Conservation (phyloP, 2,888 invertebrate species). For the Helicoverpa assulta region DNA sequence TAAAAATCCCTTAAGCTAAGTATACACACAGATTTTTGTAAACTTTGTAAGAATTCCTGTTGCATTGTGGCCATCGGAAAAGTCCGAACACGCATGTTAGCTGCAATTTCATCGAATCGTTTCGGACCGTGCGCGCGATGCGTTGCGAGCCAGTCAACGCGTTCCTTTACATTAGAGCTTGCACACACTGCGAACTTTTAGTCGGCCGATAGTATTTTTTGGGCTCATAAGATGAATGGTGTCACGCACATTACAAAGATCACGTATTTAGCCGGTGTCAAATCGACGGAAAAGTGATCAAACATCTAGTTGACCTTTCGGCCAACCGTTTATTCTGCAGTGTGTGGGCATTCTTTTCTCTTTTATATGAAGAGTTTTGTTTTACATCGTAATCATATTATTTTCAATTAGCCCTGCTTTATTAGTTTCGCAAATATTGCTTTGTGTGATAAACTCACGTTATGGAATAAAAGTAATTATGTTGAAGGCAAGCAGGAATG, state of each 20-base stretch:
- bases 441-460: constrained; percentile 34
- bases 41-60: background rate
- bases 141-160: background rate
- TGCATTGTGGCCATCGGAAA: constrained; percentile 1
- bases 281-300: too few species aligned
- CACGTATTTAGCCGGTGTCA: too few species aligned
- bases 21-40: background rate
- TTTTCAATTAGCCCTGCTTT: constrained; percentile 44
- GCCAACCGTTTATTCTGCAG: too few species aligned
- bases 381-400: constrained; percentile 46
- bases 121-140: background rate
- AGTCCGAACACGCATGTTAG: background rate
- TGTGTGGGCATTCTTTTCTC: too few species aligned
- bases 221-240: too few species aligned
- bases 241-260: too few species aligned
- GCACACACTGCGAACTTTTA: background rate
- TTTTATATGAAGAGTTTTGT: constrained; percentile 21
- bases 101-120: constrained; percentile 1
- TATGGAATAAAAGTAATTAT: constrained; percentile 1
- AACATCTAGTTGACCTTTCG: too few species aligned
- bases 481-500: background rate
- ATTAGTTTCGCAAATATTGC: constrained; percentile 27
- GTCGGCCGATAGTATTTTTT: too few species aligned
- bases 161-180: constrained; percentile 49
- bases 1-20: constrained; percentile 33